Base-by-base conservation (phyloP, 2,797 vertebrate genomes). In the Gobionotothen gibberifrons region DNA sequence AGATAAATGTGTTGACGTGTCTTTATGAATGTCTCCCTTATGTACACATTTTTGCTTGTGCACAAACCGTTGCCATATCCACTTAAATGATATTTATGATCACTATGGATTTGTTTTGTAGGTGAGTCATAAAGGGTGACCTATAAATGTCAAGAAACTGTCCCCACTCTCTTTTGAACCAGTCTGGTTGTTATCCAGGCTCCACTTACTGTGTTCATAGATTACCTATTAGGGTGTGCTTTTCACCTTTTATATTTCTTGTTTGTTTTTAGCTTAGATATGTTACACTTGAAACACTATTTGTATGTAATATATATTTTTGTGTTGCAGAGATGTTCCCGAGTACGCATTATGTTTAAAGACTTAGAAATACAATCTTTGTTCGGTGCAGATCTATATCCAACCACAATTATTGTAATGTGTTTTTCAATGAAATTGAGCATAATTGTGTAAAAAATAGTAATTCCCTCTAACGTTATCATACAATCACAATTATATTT, bases 91-190 rank as follows among this genome's bases (percentile, higher is more conserved):
- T 68, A 59, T 74, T 86, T 81, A 83, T 60, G 44, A 47, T 75
- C 61, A 64, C 49, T 40, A 36, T 54, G 29, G 42, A 68, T 76
- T 63, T 74, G 46, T 81, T 79, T 79, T 72, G 54, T 44, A 29
- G 43, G 48, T 82, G 78, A 83, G 65, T 83, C 67, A 81, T 47
- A 56, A 40, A 61, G 53, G 10, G 48, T 87, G 89, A 79, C 85
- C 81, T 83, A 89, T 87, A 88, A 89, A 89, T 89, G 86, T 85
- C 85, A 87, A 76, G 62, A 40, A 75, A 74, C 26, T 68, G 78
- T 26, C 57, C 73, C 72, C 55, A 19, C 76, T 81, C 63, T 72
- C 51, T 61, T 60, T 71, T 82, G 55, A 78, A 70, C 74, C 57
- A 69, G 53, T 51, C 51, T 62, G 40, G 4, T 22, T 63, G 6